Conservation (phyloP, 1,140 invertebrate species). For the Carcinoscorpius rotundicauda region DNA sequence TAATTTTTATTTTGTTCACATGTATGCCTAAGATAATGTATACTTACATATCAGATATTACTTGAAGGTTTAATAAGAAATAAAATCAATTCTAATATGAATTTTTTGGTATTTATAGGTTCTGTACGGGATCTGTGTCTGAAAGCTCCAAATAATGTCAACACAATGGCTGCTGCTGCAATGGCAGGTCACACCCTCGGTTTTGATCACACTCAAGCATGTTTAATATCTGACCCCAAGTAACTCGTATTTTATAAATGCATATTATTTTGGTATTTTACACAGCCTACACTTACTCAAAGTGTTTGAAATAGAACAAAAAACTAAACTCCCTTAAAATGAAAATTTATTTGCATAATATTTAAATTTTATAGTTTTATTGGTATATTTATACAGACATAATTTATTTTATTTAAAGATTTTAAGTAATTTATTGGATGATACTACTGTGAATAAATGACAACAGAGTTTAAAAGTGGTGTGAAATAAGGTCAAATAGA, state of each 20-base stretch:
- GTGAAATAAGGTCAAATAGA: too few relatives aligned
- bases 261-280: conserved; percentile 6
- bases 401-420: too few relatives aligned
- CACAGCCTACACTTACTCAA: neutral
- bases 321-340: too few relatives aligned
- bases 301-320: neutral
- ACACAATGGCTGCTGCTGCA: conserved; percentile 47
- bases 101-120: conserved; percentile 28
- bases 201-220: conserved; percentile 43
- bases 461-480: too few relatives aligned
- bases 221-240: conserved; percentile 43
- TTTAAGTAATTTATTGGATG: too few relatives aligned
- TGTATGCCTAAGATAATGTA: neutral
- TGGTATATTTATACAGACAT: too few relatives aligned
- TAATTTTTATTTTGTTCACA: neutral
- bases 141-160: conserved; percentile 49
- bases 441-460: too few relatives aligned
- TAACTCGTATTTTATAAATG: conserved; percentile 24
- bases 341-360: too few relatives aligned
- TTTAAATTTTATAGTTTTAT: too few relatives aligned
- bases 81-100: too few relatives aligned
- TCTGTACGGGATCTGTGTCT: conserved; percentile 42
- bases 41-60: neutral
- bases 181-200: conserved; percentile 47
- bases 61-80: neutral